Base-by-base conservation (phyloP, 2,797 vertebrate species). In the Poeciliopsis turneri region DNA sequence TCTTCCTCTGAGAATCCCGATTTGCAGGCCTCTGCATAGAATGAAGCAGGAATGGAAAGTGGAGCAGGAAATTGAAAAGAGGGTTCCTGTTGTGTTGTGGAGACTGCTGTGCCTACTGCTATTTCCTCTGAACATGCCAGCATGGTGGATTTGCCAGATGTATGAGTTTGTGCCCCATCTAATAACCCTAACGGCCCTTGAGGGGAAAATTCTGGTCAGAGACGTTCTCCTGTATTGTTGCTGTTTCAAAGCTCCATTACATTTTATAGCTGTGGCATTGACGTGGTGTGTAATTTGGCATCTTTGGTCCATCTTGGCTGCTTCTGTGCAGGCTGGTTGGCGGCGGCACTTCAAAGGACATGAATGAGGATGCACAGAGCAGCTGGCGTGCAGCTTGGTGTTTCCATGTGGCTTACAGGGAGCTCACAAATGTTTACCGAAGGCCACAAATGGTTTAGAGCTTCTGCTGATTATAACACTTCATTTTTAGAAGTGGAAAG, bases 21-120 rank as follows among this genome's bases (percentile, higher is more conserved):
- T 92, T 93, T 87, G 89, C 80, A 83, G 83, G 81, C 90, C 89
- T 88, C 89, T 23, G 77, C 90, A 82, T 76, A 82, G 90, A 91
- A 93, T 87, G 85, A 91, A 90, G 78, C 86, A 81, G 85, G 88
- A 89, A 89, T 91, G 91, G 92, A 93, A 92, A 93, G 79, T 89
- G 84, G 87, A 92, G 93, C 93, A 94, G 93, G 92, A 94, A 95
- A 94, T 93, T 93, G 91, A 90, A 92, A 93, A 92, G 89, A 88
- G 89, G 87, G 89, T 88, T 93, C 92, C 91, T 87, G 92, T 93
- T 92, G 92, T 89, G 91, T 90, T 87, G 87, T 77, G 80, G 82
- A 87, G 84, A 82, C 90, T 36, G 83, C 92, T 87, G 90, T 85
- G 91, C 86, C 92, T 85, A 76, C 90, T 82, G 84, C 87, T 86